phyloP scores from a whole-genome alignment of 2,797 vertebrate species.

The Scleropages formosus region DNA sequence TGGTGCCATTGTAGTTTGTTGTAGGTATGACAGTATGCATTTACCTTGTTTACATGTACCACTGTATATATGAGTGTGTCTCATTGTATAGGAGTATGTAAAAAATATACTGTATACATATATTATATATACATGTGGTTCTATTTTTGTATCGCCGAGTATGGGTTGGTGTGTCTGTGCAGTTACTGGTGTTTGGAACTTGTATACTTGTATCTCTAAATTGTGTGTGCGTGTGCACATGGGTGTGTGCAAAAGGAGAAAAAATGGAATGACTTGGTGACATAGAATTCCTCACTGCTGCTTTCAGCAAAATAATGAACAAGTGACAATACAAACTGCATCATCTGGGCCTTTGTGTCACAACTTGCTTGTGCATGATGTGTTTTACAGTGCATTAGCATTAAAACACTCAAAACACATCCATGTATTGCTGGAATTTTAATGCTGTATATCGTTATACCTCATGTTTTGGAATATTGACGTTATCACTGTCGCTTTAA shows the following conservation, averaged over 20 bases:
- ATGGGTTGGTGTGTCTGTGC: slow-evolving; percentile 16
- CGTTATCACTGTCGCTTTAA: slow-evolving; percentile 18
- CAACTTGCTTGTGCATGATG: not conserved
- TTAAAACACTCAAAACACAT: slow-evolving; percentile 21
- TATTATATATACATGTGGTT: slow-evolving; percentile 8
- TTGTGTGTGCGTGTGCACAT: slow-evolving; percentile 29
- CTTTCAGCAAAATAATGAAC: slow-evolving; percentile 12
- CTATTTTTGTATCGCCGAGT: slow-evolving; percentile 15
- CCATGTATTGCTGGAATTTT: slow-evolving; percentile 25
- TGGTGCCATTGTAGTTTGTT: slow-evolving; percentile 6
- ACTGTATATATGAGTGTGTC: slow-evolving; percentile 14
- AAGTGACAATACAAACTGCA: slow-evolving; percentile 24
- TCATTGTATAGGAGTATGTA: slow-evolving; percentile 2
- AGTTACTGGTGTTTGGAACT: slow-evolving; percentile 14
- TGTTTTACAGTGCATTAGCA: slow-evolving; percentile 13
- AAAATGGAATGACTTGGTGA: slow-evolving; percentile 40
- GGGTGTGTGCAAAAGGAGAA: not conserved
- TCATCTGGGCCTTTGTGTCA: slow-evolving; percentile 15
- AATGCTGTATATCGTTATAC: slow-evolving; percentile 23
- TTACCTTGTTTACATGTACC: slow-evolving; percentile 15
- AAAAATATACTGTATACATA: slow-evolving; percentile 9
- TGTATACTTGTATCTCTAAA: slow-evolving; percentile 44
- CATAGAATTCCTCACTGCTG: slow-evolving; percentile 6
- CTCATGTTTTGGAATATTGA: slow-evolving; percentile 14
- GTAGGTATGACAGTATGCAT: slow-evolving; percentile 32